phyloP scores from a whole-genome alignment of 35 echinoderm and acorn worm species.

The Antedon bifida region DNA sequence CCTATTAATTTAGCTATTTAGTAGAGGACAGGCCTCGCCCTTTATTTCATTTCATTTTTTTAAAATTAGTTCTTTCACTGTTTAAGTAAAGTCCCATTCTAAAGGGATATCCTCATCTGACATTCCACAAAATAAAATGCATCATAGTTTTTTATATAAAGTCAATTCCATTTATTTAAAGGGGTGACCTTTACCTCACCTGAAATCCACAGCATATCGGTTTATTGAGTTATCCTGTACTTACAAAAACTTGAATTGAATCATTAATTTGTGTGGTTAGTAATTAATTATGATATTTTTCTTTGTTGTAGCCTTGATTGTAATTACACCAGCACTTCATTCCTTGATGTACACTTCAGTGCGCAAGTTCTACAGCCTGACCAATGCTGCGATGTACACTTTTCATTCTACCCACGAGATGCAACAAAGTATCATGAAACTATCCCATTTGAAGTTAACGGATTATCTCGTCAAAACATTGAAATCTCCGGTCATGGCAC shows the following conservation, averaged over 20 bases:
- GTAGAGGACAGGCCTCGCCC: background rate
- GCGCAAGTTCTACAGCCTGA: constrained; percentile 64
- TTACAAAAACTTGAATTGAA: too few species aligned
- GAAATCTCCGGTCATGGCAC: constrained; percentile 71
- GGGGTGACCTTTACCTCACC: too few species aligned
- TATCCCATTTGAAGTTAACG: constrained; percentile 84
- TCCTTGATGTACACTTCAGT: constrained; percentile 61
- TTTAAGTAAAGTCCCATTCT: too few species aligned
- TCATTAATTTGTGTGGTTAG: background rate
- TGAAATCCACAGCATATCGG: too few species aligned
- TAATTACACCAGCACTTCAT: constrained; percentile 65
- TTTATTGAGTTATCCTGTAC: too few species aligned
- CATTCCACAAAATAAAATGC: too few species aligned
- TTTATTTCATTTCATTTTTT: too few species aligned
- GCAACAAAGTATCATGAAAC: constrained; percentile 51
- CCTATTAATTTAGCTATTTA: background rate
- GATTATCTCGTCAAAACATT: constrained; percentile 30
- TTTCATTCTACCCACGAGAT: constrained; percentile 89
- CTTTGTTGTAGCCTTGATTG: constrained; percentile 57
- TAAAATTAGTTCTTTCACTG: too few species aligned
- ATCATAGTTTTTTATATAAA: too few species aligned
- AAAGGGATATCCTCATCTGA: too few species aligned
- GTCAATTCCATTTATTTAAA: too few species aligned
- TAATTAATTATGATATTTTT: background rate
- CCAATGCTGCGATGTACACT: constrained; percentile 48